A percentile compares a stretch with the other conserved stretches of the same genome.
These are phyloP conservation scores for Belonocnema kinseyi DNA, from an alignment of 1,140 invertebrate genomes.

Conservation along the genomic window DNA sequence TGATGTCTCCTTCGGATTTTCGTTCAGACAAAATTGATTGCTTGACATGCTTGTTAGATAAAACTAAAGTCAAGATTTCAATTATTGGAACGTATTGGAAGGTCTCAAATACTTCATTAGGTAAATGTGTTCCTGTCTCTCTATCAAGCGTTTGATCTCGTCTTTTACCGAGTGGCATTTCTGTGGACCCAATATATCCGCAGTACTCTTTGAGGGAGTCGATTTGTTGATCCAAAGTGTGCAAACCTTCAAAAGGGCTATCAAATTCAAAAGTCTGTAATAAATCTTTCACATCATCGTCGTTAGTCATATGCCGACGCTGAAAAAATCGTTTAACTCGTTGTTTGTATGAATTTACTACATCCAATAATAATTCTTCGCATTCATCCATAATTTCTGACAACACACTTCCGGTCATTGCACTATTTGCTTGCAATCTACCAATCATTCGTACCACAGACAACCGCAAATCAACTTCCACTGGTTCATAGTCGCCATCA, in stretches of 20 bases:
- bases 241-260: neutral
- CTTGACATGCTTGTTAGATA: slow-evolving; percentile 4
- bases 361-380: too few relatives aligned
- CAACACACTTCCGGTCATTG: too few relatives aligned
- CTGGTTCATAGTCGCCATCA: neutral
- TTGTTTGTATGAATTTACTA: too few relatives aligned
- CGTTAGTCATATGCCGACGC: too few relatives aligned
- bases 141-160: too few relatives aligned
- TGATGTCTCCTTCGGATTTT: neutral
- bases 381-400: too few relatives aligned
- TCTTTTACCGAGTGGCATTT: too few relatives aligned
- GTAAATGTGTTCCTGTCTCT: neutral
- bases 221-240: slow-evolving; percentile 24
- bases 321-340: too few relatives aligned
- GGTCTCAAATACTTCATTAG: slow-evolving; percentile 7
- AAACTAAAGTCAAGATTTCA: neutral
- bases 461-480: neutral
- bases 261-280: too few relatives aligned
- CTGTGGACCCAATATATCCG: neutral
- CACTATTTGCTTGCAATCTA: too few relatives aligned
- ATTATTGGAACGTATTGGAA: slow-evolving; percentile 34
- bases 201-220: neutral
- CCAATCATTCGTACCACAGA: too few relatives aligned
- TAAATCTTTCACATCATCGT: too few relatives aligned
- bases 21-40: slow-evolving; percentile 18